Percentiles rank a stretch among this genome's conserved stretches.
These are phyloP conservation scores for Falco concolor DNA, from an alignment of 2,797 vertebrate genomes.

Conservation along the genomic window DNA sequence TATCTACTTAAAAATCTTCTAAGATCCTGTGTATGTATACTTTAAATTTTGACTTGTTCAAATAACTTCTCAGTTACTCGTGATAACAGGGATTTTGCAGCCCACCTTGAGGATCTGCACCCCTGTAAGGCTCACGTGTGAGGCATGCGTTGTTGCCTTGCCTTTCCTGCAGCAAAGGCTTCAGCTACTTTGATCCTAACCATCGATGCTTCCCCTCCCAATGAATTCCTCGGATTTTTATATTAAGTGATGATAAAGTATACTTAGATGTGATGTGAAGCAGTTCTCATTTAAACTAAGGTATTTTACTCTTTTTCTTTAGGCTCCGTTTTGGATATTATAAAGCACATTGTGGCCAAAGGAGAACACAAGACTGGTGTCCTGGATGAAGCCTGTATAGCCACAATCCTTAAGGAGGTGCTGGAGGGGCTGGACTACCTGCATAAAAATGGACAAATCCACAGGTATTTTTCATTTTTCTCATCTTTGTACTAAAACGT, in stretches of 20 bases:
- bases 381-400: constrained; percentile 92
- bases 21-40: background rate
- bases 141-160: background rate
- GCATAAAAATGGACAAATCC: constrained; percentile 97
- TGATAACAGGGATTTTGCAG: background rate
- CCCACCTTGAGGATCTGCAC: background rate
- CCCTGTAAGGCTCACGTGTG: background rate
- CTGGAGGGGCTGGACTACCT: constrained; percentile 93
- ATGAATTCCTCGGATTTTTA: background rate
- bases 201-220: background rate
- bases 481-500: background rate
- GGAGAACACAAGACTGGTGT: constrained; percentile 94
- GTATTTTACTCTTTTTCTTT: background rate
- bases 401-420: constrained; percentile 92
- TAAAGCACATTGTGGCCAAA: constrained; percentile 94
- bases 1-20: background rate
- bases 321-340: constrained; percentile 97
- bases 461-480: constrained; percentile 79
- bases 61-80: background rate
- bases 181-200: background rate
- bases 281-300: background rate
- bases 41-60: background rate
- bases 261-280: background rate
- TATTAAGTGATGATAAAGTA: background rate
- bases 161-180: background rate